phyloP scores from a whole-genome alignment of 1,140 invertebrate species.

The Cecropterus lyciades region DNA sequence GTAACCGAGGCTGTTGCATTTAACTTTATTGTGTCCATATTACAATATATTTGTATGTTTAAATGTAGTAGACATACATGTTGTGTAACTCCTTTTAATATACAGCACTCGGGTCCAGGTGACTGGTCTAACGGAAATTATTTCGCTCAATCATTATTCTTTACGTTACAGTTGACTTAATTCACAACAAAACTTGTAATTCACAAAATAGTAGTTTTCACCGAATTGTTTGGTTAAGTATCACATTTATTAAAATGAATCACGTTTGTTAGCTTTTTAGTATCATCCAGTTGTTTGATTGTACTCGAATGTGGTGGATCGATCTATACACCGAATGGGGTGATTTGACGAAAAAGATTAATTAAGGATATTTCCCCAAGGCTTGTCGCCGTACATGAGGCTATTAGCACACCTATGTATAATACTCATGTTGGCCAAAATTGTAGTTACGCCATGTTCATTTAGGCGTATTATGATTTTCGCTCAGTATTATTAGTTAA shows the following conservation, averaged over 20 bases:
- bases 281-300: not conserved
- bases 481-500: constrained; percentile 76
- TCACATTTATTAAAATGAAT: constrained; percentile 12
- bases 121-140: constrained; percentile 31
- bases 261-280: constrained; percentile 14
- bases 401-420: constrained; percentile 27
- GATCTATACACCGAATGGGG: too few species aligned
- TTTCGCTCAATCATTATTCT: not conserved
- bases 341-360: not conserved
- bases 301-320: constrained; percentile 12
- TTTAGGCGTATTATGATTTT: constrained; percentile 71
- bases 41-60: constrained; percentile 43
- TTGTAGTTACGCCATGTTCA: constrained; percentile 65
- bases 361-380: constrained; percentile 7
- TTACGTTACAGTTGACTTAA: not conserved
- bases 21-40: constrained; percentile 47
- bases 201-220: constrained; percentile 10
- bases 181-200: not conserved
- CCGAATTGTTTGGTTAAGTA: not conserved
- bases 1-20: constrained; percentile 48
- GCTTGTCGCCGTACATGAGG: constrained; percentile 31
- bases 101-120: constrained; percentile 51
- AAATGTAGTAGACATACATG: constrained; percentile 52
- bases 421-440: constrained; percentile 78
- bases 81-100: constrained; percentile 48